Conservation (phyloP, 2,113 vertebrate species). For the Silurus asotus region DNA sequence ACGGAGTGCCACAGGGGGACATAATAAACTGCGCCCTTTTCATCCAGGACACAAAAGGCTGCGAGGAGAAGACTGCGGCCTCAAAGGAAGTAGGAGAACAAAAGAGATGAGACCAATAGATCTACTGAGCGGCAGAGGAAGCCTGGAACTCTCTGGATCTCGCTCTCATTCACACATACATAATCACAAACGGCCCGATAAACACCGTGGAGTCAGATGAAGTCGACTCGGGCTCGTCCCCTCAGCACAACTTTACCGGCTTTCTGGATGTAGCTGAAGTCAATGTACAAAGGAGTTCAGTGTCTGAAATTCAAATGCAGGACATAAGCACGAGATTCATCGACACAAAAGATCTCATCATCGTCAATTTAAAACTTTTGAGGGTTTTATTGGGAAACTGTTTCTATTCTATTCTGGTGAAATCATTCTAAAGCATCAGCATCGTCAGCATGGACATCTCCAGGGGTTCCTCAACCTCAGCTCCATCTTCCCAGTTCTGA, state of each 20-base stretch:
- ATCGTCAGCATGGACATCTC: background rate
- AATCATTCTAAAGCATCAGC: no score
- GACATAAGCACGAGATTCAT: background rate
- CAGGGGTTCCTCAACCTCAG: background rate
- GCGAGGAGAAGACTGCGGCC: slow-evolving; percentile 43
- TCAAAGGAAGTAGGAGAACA: slow-evolving; percentile 50
- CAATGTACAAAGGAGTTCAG: background rate
- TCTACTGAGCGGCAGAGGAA: slow-evolving; percentile 41
- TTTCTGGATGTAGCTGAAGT: no score
- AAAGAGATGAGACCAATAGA: slow-evolving; percentile 44
- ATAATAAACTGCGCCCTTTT: slow-evolving; percentile 52
- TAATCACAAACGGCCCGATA: slow-evolving; percentile 40
- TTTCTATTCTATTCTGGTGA: background rate
- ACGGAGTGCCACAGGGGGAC: slow-evolving; percentile 50
- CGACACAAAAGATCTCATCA: background rate
- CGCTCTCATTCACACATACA: slow-evolving; percentile 44
- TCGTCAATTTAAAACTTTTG: background rate
- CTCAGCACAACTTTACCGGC: background rate
- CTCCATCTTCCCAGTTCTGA: background rate
- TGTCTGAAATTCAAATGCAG: background rate
- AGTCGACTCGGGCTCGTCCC: background rate
- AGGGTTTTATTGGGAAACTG: background rate
- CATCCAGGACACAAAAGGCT: slow-evolving; percentile 51
- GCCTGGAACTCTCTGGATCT: slow-evolving; percentile 29
- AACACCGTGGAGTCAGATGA: slow-evolving; percentile 16